phyloP scores from a whole-genome alignment of 2,888 invertebrate genomes.

The Rutpela maculata region DNA sequence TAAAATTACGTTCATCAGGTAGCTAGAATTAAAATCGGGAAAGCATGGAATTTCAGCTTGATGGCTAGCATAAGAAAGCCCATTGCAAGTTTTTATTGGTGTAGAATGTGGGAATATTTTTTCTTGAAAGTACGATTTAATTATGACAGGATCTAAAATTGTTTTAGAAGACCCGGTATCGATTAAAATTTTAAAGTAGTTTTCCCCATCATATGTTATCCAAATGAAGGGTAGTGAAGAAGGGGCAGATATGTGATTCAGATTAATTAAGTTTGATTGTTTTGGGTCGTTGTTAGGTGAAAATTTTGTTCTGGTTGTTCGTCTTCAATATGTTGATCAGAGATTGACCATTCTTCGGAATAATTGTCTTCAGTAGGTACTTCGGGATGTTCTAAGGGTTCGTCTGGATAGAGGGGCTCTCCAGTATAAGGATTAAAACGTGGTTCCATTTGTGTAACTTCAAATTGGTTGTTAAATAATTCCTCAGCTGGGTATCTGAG shows the following conservation, averaged over 20 bases:
- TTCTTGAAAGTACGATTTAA: slow-evolving; percentile 28
- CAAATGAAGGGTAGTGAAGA: slow-evolving; percentile 27
- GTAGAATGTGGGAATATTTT: slow-evolving; percentile 12
- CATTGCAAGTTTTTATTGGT: slow-evolving; percentile 28
- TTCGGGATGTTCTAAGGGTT: slow-evolving; percentile 4
- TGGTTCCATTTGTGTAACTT: slow-evolving; percentile 9
- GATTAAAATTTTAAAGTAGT: slow-evolving; percentile 32
- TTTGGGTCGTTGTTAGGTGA: slow-evolving; percentile 7
- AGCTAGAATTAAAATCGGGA: slow-evolving; percentile 14
- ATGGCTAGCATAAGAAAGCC: slow-evolving; percentile 27
- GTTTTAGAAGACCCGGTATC: slow-evolving; percentile 33
- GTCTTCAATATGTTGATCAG: slow-evolving; percentile 13
- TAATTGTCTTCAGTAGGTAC: background rate
- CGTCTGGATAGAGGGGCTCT: slow-evolving; percentile 17
- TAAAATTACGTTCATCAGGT: slow-evolving; percentile 24
- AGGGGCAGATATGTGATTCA: slow-evolving; percentile 20
- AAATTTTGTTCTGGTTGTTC: slow-evolving; percentile 13
- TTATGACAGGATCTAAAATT: slow-evolving; percentile 22
- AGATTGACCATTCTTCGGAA: slow-evolving; percentile 16
- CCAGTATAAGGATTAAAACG: slow-evolving; percentile 15
- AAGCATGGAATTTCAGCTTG: slow-evolving; percentile 27
- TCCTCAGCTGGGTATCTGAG: slow-evolving; percentile 9
- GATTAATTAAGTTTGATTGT: slow-evolving; percentile 26
- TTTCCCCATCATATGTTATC: slow-evolving; percentile 24
- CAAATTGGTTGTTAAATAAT: slow-evolving; percentile 23